Evolutionary conservation across 1,140 invertebrate genomes (phyloP), one percentile per base, ranked within the genome.

Genomic region (Drosophila bocki): DNA sequence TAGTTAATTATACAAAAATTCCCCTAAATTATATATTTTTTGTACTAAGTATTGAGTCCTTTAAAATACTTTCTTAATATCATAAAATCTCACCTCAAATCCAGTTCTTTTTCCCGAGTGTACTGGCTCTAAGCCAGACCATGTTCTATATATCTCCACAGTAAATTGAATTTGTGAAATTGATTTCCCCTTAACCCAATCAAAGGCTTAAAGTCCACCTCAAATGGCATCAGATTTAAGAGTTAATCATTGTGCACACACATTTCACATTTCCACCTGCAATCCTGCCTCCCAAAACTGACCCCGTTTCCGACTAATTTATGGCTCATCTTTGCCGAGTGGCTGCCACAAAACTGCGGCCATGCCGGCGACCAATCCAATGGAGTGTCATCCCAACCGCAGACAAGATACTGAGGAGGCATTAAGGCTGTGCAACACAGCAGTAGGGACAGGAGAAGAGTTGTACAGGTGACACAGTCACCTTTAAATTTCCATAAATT

Each of bases 331-430:
- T 75, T 75, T 53, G 71, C 51, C 72, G 62, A 64, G 64, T 12
- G 71, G 65, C 62, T 68, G 82, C 81, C 81, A 65, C 81, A 84
- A 77, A 80, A 68, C 54, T 84, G 81, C 58, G 81, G 81, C 62
- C 57, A 45, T 56, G 35, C 50, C 81, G 56, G 44, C 33, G 39
- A 65, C 57, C 72, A 19, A 60, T 76, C 71, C 77, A 65, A 83
- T 80, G 71, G 45, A 80, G 56, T 72, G 78, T 80, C 78, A 69
- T 70, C 76, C 60, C 45, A 26, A 84, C 82, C 81, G 61, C 82
- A 80, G 65, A 78, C 79, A 65, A 69, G 59, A 51, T 47, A 63
- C 59, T 53, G 61, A 47, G 22, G n/a, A 9, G 29, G 35, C 41
- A 48, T 22, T 13, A 35, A 7, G 11, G 17, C 32, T 32, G 42